Evolutionary conservation across 2,113 vertebrate species (phyloP), one percentile per base, ranked within the genome.

Genomic region (Sapayoa aenigma): DNA sequence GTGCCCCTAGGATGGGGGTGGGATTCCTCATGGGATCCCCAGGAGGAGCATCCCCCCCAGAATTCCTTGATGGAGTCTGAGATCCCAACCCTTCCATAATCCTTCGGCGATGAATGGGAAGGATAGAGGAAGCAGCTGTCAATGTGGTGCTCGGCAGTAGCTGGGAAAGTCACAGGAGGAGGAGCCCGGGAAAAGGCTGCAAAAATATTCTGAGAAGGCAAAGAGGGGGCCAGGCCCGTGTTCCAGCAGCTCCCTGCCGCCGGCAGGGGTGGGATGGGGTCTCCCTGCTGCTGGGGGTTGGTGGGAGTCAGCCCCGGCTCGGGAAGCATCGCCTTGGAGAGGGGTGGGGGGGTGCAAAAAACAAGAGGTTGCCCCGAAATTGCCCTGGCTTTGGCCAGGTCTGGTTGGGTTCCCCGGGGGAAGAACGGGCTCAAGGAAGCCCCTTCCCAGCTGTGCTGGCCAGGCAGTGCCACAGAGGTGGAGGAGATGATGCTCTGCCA

Each of bases 91-190:
- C 39, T 41, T 50, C 84, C 4, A 0, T 44, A 20, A 93, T 44
- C 73, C 65, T 3, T 1, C 24, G 4, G 73, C 81, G 85, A 37
- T 28, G 69, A 25, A 8, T 1, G 50, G 81, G 25, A 25, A 24
- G 82, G 84, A 47, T 3, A 65, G 84, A 52, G 77, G 80, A 3
- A 84, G 85, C 18, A 33, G 17, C 92, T 69, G 55, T 16, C 92
- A 28, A 62, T 76, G 94, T 30, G 49, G 7, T 4, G 9, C 39
- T 90, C 13, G 53, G 62, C 84, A 52, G 90, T 76, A 55, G 87
- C 87, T 46, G 90, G 87, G 84, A 52, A 78, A 84, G 41, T 58
- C 8, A 2, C 59, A 37, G 92, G 77, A 95, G 90, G 87, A 87
- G 94, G 87, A 95, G 87, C 73, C 18, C 2, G 7, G 90, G 82